These are phyloP conservation scores for Cyrtodaria siliqua DNA, from an alignment of 2,888 invertebrate genomes.

Conservation along the genomic window DNA sequence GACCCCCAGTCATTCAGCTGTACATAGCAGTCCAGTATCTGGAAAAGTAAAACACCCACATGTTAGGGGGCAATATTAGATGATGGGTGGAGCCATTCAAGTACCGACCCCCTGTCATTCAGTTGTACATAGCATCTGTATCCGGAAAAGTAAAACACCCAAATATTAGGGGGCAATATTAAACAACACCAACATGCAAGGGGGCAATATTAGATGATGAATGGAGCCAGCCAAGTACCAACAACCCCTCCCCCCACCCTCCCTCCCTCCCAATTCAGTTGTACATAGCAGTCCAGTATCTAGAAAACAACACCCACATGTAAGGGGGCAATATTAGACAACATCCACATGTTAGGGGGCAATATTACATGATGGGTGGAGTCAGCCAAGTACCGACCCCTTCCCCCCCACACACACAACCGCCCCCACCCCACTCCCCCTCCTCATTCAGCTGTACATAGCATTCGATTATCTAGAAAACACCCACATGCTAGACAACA, in stretches of 20 bases:
- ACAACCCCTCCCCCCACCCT: slow-evolving; percentile 92
- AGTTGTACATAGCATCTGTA: slow-evolving; percentile 90
- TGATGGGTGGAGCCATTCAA: too few species aligned
- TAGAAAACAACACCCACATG: slow-evolving; percentile 65
- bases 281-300: slow-evolving; percentile 89
- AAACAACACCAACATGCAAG: too few species aligned
- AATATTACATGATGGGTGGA: too few species aligned
- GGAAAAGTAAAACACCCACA: slow-evolving; percentile 28
- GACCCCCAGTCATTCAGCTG: slow-evolving; percentile 91
- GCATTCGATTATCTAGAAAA: slow-evolving; percentile 86
- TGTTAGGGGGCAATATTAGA: not conserved
- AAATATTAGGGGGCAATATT: too few species aligned
- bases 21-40: slow-evolving; percentile 89
- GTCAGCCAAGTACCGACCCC: slow-evolving; percentile 88
- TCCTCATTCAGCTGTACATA: slow-evolving; percentile 92
- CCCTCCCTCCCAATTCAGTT: too few species aligned
- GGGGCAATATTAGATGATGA: too few species aligned
- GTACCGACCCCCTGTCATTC: slow-evolving; percentile 90
- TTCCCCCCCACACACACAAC: too few species aligned
- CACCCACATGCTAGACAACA: too few species aligned
- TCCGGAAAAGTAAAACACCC: slow-evolving; percentile 70
- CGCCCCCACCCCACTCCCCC: too few species aligned
- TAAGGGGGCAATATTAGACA: too few species aligned
- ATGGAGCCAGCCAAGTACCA: slow-evolving; percentile 88
- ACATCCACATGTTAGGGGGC: too few species aligned